phyloP scores from a whole-genome alignment of 2,797 vertebrate genomes.

The Halcyon leucocephala region DNA sequence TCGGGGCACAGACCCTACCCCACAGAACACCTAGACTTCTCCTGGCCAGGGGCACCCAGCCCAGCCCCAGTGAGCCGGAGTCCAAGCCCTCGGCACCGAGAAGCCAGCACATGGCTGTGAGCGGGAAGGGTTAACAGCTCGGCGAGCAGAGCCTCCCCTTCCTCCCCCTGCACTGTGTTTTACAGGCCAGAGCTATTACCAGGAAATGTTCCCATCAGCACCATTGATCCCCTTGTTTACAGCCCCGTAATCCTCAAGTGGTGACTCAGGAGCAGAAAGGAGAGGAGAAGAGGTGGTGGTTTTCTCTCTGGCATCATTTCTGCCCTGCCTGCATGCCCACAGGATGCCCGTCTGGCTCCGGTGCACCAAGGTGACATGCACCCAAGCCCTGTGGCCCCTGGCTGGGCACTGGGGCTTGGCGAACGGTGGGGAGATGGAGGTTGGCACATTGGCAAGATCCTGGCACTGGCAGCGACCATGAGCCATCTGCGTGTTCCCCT shows the following conservation, averaged over 20 bases:
- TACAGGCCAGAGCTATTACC: conserved; percentile 61
- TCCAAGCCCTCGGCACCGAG: not conserved
- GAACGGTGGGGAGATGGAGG: not conserved
- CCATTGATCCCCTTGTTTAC: conserved; percentile 72
- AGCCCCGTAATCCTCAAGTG: conserved; percentile 51
- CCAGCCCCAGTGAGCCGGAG: accelerated
- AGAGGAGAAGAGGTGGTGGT: not conserved
- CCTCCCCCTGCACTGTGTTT: conserved; percentile 54
- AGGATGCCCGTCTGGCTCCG: accelerated
- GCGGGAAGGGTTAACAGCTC: conserved; percentile 50
- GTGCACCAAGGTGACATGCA: accelerated
- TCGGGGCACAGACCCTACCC: not conserved
- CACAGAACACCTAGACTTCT: not conserved
- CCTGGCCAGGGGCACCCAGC: not conserved
- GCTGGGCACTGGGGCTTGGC: no score
- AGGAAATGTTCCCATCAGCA: conserved; percentile 73
- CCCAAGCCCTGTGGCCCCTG: not conserved
- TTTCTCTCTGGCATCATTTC: not conserved
- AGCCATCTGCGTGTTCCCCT: not conserved
- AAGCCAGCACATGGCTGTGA: accelerated
- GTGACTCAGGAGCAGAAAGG: conserved; percentile 39
- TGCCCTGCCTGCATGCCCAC: not conserved
- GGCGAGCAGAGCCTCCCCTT: conserved; percentile 12
- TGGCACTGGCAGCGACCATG: not conserved
- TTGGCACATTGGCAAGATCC: not conserved